These are phyloP conservation scores for Drosophila algonquin DNA, from an alignment of 2,888 invertebrate species.

Conservation along the genomic window DNA sequence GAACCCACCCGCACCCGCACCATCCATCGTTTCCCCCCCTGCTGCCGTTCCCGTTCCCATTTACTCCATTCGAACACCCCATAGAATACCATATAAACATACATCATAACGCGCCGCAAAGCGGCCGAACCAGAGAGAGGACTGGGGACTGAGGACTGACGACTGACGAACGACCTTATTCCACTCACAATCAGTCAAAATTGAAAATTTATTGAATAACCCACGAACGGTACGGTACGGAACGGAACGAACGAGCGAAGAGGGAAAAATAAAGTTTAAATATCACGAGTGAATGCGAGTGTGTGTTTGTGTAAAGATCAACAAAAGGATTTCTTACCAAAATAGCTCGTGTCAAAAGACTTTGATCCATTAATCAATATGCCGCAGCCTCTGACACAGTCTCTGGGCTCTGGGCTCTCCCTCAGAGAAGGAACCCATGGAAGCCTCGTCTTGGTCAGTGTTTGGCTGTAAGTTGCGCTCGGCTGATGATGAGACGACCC, in stretches of 20 bases:
- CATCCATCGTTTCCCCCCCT: neutral
- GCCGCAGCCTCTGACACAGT: slow-evolving; percentile 65
- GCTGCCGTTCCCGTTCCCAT: slow-evolving; percentile 24
- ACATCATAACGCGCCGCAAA: slow-evolving; percentile 78
- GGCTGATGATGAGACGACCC: slow-evolving; percentile 49
- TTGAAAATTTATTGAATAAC: slow-evolving; percentile 84
- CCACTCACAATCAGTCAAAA: slow-evolving; percentile 83
- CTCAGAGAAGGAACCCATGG: slow-evolving; percentile 15
- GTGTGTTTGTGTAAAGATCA: slow-evolving; percentile 80
- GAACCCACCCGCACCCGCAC: slow-evolving; percentile 16
- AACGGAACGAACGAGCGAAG: neutral
- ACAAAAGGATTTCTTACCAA: slow-evolving; percentile 83
- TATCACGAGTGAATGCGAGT: slow-evolving; percentile 30
- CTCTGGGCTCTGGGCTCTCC: slow-evolving; percentile 27
- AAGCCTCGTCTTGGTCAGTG: slow-evolving; percentile 31
- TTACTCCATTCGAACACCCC: slow-evolving; percentile 3
- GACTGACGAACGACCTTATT: slow-evolving; percentile 78
- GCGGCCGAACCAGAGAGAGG: slow-evolving; percentile 26
- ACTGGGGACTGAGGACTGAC: slow-evolving; percentile 47
- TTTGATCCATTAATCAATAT: slow-evolving; percentile 84
- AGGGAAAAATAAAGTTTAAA: slow-evolving; percentile 62
- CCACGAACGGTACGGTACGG: slow-evolving; percentile 26
- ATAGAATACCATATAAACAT: slow-evolving; percentile 63
- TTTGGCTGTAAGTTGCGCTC: slow-evolving; percentile 59
- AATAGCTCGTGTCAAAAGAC: slow-evolving; percentile 84